Conservation (phyloP, 2,888 invertebrate species). For the Bellardia pandia region DNA sequence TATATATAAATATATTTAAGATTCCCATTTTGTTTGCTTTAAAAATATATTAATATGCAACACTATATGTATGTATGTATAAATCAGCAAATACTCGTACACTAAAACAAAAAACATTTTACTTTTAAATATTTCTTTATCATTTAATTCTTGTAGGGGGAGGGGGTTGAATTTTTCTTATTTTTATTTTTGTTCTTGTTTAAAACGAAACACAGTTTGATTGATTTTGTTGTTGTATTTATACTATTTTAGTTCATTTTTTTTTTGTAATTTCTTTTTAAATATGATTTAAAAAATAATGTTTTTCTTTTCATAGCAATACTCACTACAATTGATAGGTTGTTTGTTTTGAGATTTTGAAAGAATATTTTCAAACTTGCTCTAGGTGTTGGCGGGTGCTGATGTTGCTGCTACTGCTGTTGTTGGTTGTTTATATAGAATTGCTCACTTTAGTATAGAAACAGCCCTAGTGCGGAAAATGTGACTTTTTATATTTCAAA, state of each 20-base stretch:
- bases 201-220: conserved; percentile 75
- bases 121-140: not conserved
- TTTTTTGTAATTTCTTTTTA: conserved; percentile 49
- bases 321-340: conserved; percentile 35
- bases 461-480: conserved; percentile 34
- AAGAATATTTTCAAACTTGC: conserved; percentile 3
- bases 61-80: conserved; percentile 18
- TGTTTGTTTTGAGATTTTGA: conserved; percentile 7
- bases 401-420: not conserved
- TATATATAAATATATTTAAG: conserved; percentile 67
- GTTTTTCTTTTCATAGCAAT: conserved; percentile 6
- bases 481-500: not conserved
- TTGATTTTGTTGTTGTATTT: conserved; percentile 57
- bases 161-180: conserved; percentile 19
- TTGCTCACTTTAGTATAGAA: not conserved
- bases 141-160: conserved; percentile 31
- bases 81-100: conserved; percentile 66
- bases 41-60: conserved; percentile 61
- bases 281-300: conserved; percentile 32
- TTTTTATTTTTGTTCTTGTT: conserved; percentile 48
- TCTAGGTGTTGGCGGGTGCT: conserved; percentile 32
- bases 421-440: not conserved
- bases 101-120: conserved; percentile 22
- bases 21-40: conserved; percentile 70
- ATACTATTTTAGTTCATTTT: conserved; percentile 48